These are phyloP conservation scores for Venustoraphidia nigricollis DNA, from an alignment of 2,888 invertebrate species.

Conservation along the genomic window DNA sequence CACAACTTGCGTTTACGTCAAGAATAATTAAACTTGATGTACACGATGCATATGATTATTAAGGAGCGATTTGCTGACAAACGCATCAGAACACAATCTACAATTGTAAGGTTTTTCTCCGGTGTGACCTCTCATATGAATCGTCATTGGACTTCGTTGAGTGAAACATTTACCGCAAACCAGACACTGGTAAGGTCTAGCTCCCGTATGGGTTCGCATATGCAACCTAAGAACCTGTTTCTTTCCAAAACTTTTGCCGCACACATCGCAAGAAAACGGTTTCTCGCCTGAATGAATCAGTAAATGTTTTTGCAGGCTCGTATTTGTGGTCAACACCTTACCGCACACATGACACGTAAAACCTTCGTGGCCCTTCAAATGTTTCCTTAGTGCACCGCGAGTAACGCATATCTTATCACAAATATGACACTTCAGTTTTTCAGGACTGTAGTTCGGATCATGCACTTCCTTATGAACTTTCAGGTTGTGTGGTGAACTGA, in stretches of 20 bases:
- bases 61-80: constrained; percentile 37
- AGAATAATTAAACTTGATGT: no score
- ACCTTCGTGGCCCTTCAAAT: constrained; percentile 19
- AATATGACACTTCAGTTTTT: constrained; percentile 10
- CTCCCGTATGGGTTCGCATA: constrained; percentile 11
- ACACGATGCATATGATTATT: constrained; percentile 27
- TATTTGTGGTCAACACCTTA: constrained; percentile 10
- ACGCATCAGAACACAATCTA: constrained; percentile 32
- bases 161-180: constrained; percentile 16
- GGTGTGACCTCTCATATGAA: constrained; percentile 33
- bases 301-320: constrained; percentile 5
- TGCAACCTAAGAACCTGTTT: constrained; percentile 4
- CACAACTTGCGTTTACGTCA: no score
- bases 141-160: constrained; percentile 30
- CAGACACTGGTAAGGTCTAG: constrained; percentile 5
- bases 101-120: constrained; percentile 35
- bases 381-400: constrained; percentile 15
- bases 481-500: constrained; percentile 2
- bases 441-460: constrained; percentile 1
- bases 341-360: constrained; percentile 14
- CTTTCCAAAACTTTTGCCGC: constrained; percentile 6
- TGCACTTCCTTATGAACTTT: constrained; percentile 3
- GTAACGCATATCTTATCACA: constrained; percentile 16
- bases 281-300: constrained; percentile 4
- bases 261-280: constrained; percentile 4